These are phyloP conservation scores for Phytoseiulus persimilis DNA, from an alignment of 2,888 invertebrate genomes.

Conservation along the genomic window DNA sequence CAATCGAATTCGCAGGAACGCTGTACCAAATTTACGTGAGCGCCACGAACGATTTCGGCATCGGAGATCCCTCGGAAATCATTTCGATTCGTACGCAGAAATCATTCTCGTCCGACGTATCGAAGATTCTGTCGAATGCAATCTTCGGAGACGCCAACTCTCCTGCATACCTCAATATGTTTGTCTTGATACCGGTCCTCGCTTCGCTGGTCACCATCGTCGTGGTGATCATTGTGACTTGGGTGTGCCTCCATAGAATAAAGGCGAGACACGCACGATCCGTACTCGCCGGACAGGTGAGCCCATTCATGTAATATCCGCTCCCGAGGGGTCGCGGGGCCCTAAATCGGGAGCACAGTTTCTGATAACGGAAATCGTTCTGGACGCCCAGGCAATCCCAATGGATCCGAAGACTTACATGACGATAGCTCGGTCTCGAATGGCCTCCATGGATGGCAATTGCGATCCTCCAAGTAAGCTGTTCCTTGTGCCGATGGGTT, in stretches of 20 bases:
- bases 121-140: conserved; percentile 18
- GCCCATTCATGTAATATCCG: background rate
- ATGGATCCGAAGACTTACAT: conserved; percentile 38
- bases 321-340: background rate
- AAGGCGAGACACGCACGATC: conserved; percentile 23
- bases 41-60: conserved; percentile 33
- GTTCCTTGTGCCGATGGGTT: conserved; percentile 28
- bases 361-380: background rate
- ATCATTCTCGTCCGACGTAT: conserved; percentile 30
- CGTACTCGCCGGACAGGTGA: conserved; percentile 21
- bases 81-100: conserved; percentile 23
- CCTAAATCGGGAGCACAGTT: background rate
- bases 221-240: conserved; percentile 31
- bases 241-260: conserved; percentile 27
- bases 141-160: conserved; percentile 19
- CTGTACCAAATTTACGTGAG: conserved; percentile 34
- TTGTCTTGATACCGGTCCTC: conserved; percentile 33
- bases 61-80: conserved; percentile 33
- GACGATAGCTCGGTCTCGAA: conserved; percentile 39
- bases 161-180: conserved; percentile 23
- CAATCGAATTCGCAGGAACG: background rate
- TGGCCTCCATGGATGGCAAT: conserved; percentile 30
- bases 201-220: conserved; percentile 32
- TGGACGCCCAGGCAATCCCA: conserved; percentile 16
- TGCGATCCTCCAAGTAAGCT: conserved; percentile 37